These are phyloP conservation scores for Lithobates sylvaticus DNA, from an alignment of 2,797 vertebrate genomes.

Conservation along the genomic window DNA sequence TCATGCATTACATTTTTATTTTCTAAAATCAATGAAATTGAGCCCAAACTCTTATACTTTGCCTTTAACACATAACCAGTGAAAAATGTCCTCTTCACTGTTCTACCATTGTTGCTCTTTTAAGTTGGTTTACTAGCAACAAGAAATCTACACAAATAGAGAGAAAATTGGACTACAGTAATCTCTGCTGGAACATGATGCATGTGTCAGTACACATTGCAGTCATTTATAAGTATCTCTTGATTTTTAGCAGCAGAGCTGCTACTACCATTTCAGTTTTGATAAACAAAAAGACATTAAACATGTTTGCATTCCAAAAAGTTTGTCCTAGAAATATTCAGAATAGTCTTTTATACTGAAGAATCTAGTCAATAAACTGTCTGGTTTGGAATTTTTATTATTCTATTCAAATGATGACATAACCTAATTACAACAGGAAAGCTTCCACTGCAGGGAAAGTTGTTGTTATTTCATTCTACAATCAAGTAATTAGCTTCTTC, in stretches of 20 bases:
- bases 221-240: too few relatives aligned
- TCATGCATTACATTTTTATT: too few relatives aligned
- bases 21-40: too few relatives aligned
- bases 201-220: too few relatives aligned
- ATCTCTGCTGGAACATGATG: too few relatives aligned
- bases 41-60: too few relatives aligned
- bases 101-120: too few relatives aligned
- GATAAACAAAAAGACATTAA: conserved; percentile 5
- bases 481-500: conserved; percentile 77
- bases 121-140: too few relatives aligned
- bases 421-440: conserved; percentile 75
- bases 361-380: conserved; percentile 67
- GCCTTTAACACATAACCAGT: too few relatives aligned
- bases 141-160: too few relatives aligned
- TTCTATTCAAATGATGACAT: conserved; percentile 73
- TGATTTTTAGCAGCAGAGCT: neutral
- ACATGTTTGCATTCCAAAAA: conserved; percentile 68
- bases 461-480: conserved; percentile 76
- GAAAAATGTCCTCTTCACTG: too few relatives aligned
- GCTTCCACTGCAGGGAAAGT: conserved; percentile 73
- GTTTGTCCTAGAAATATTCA: conserved; percentile 70
- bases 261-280: neutral
- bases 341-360: conserved; percentile 68
- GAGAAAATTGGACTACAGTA: too few relatives aligned
- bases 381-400: conserved; percentile 74